Percentiles rank a stretch among this genome's conserved stretches.
These are phyloP conservation scores for Eudyptes chrysolophus DNA, from an alignment of 2,113 vertebrate species.

Conservation along the genomic window DNA sequence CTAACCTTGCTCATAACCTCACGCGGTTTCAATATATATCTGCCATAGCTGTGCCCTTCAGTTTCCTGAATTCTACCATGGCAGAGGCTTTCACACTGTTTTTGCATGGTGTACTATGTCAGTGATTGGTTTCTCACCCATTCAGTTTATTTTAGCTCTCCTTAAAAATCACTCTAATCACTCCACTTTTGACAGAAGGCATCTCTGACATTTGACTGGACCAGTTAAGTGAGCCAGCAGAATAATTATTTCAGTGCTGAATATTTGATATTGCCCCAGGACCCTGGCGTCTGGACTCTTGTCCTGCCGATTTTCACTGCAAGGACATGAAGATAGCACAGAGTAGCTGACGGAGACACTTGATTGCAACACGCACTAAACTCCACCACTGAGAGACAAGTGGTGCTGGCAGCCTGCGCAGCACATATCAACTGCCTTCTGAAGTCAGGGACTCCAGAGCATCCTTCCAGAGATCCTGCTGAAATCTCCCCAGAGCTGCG, in stretches of 20 bases:
- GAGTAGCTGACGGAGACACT: neutral
- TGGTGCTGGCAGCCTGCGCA: neutral
- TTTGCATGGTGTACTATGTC: neutral
- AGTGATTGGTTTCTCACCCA: neutral
- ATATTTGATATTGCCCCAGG: neutral
- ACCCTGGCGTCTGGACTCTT: neutral
- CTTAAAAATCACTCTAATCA: neutral
- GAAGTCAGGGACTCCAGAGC: neutral
- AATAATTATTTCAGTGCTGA: neutral
- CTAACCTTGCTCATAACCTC: neutral
- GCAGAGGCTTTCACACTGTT: neutral
- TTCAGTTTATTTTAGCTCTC: neutral
- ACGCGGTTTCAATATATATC: neutral
- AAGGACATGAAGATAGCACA: neutral
- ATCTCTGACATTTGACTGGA: neutral
- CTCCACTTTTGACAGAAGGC: neutral
- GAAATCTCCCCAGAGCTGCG: neutral
- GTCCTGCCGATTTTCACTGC: neutral
- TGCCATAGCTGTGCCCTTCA: neutral
- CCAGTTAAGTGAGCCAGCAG: neutral
- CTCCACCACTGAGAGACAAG: neutral
- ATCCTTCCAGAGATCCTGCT: neutral
- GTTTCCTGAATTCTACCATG: neutral
- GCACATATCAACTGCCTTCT: fast-evolving
- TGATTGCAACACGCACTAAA: fast-evolving